Evolutionary conservation across 2,113 vertebrate species (phyloP).

Genomic region (Pontoporia blainvillei): DNA sequence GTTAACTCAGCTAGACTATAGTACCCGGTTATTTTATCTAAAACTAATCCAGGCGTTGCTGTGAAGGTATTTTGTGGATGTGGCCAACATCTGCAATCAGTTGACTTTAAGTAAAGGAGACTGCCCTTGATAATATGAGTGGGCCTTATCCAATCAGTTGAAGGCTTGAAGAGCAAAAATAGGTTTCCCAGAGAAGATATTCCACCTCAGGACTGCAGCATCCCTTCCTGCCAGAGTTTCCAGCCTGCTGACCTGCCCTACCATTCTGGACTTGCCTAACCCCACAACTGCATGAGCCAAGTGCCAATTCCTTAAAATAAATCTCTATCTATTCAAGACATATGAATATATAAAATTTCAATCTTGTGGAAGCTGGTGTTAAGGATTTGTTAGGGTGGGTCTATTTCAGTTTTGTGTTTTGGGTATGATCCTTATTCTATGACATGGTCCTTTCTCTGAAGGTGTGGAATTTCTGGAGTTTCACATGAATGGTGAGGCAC

Average conservation of each 20-base stretch:
- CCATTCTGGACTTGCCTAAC: neutral
- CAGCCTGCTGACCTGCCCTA: neutral
- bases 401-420: neutral
- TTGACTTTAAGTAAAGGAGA: neutral
- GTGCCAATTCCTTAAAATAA: neutral
- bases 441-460: neutral
- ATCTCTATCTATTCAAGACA: neutral
- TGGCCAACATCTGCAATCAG: neutral
- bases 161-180: neutral
- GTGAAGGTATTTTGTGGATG: neutral
- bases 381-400: neutral
- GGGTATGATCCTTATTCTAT: neutral
- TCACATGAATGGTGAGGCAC: neutral
- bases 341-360: neutral
- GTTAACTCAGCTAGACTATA: neutral
- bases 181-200: neutral
- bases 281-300: neutral
- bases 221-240: neutral
- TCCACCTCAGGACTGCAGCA: neutral
- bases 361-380: neutral
- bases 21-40: neutral
- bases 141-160: neutral
- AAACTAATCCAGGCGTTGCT: neutral
- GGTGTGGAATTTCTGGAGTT: neutral
- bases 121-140: neutral